A percentile compares a stretch with the other conserved stretches of the same genome.
phyloP scores from a whole-genome alignment of 2,888 invertebrate species.

The Rhingia rostrata region DNA sequence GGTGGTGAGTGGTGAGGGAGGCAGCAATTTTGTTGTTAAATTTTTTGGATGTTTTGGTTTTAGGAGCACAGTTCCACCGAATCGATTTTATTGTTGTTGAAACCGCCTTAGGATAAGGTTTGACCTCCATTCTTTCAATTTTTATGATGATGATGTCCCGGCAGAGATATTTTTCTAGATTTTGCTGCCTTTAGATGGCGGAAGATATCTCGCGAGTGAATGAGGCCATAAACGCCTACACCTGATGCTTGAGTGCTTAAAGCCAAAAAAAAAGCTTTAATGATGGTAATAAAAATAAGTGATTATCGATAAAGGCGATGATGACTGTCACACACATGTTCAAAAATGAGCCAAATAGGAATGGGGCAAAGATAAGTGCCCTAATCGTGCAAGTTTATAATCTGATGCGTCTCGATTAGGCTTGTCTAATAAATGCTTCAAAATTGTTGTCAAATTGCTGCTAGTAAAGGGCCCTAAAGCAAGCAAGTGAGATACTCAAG shows the following conservation, averaged over 20 bases:
- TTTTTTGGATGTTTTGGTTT: slow-evolving; percentile 29
- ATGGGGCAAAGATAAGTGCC: too few relatives aligned
- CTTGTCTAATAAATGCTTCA: too few relatives aligned
- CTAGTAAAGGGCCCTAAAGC: too few relatives aligned
- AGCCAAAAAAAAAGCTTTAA: slow-evolving; percentile 7
- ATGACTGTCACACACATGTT: background rate
- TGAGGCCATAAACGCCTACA: slow-evolving; percentile 36
- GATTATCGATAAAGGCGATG: background rate
- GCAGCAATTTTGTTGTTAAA: slow-evolving; percentile 31
- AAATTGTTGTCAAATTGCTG: too few relatives aligned
- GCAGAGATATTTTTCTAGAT: slow-evolving; percentile 6
- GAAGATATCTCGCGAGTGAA: slow-evolving; percentile 15
- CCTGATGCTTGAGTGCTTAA: slow-evolving; percentile 1
- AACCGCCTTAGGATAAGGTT: slow-evolving; percentile 29
- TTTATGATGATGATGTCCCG: slow-evolving; percentile 31
- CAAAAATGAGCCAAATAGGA: background rate
- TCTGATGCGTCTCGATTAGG: too few relatives aligned
- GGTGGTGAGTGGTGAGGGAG: slow-evolving; percentile 28
- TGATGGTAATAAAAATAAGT: slow-evolving; percentile 11
- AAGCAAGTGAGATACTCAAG: too few relatives aligned
- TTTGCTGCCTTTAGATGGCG: slow-evolving; percentile 9
- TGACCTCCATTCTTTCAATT: slow-evolving; percentile 40
- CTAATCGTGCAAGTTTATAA: too few relatives aligned
- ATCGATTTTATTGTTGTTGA: slow-evolving; percentile 15
- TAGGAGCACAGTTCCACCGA: slow-evolving; percentile 36